phyloP scores from a whole-genome alignment of 2,888 invertebrate species.

The Chrysodeixis includens region DNA sequence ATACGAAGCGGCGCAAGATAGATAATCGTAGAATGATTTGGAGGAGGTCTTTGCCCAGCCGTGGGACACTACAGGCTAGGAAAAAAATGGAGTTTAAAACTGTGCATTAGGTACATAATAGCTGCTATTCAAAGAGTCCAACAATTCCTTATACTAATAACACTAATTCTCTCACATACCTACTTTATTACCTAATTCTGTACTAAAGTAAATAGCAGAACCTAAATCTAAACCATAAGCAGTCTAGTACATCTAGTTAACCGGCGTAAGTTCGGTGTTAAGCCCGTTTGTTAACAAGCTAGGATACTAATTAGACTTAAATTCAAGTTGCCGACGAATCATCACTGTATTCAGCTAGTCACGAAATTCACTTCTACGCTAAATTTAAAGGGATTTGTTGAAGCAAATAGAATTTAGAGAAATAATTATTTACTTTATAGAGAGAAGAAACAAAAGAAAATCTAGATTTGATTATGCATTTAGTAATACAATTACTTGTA shows the following conservation, averaged over 20 bases:
- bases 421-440: not conserved
- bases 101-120: too few species aligned
- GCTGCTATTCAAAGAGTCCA: too few species aligned
- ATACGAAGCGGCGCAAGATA: too few species aligned
- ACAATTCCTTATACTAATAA: too few species aligned
- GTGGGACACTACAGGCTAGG: too few species aligned
- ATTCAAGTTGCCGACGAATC: constrained; percentile 12
- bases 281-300: constrained; percentile 10
- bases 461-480: not conserved
- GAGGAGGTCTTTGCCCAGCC: too few species aligned
- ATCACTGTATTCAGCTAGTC: not conserved
- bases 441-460: not conserved
- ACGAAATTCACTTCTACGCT: not conserved
- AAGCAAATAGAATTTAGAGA: not conserved
- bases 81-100: too few species aligned
- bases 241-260: not conserved
- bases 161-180: too few species aligned
- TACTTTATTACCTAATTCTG: too few species aligned
- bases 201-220: too few species aligned
- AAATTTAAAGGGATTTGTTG: not conserved
- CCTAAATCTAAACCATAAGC: not conserved
- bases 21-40: too few species aligned
- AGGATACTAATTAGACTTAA: constrained; percentile 14
- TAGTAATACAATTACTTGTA: not conserved
- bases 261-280: constrained; percentile 17